Base-by-base conservation (phyloP, 2,797 vertebrate species). In the Pangasius sanitwongsei region DNA sequence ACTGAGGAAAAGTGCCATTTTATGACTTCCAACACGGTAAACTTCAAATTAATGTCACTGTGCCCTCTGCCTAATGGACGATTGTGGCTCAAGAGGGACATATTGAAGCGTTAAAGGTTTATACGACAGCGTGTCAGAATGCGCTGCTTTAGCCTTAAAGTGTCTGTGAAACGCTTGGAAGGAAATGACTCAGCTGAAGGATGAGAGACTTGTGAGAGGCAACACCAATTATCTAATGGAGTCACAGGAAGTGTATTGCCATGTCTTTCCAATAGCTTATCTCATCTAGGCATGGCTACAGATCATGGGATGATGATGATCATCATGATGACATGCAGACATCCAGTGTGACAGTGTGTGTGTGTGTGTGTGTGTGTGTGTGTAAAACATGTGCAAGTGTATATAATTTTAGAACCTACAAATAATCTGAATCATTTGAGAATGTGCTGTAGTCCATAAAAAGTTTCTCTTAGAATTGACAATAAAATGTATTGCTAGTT, bases 51-150 rank as follows among this genome's bases (percentile, higher is more conserved):
- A 88, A 92, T 90, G 91, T 83, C 75, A 74, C 78, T 84, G 69
- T 82, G 78, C 88, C 61, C 69, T 83, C 87, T 78, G 61, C 82
- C 70, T 92, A 89, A 92, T 91, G 89, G 89, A 89, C 80, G 74
- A 87, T 90, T 91, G 90, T 89, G 86, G 89, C 89, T 89, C 89
- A 88, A 89, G 85, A 83, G 92, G 87, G 90, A 91, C 86, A 89
- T 86, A 88, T 90, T 88, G 48, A 86, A 86, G 90, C 69, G 61
- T 77, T 87, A 91, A 87, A 91, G 89, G 86, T 92, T 91, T 86
- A 88, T 88, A 89, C 41, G 44, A 89, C 87, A 70, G 88, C 41
- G 34, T 72, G 87, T 91, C 81, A 85, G 59, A 89, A 91, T 90
- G 80, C 69, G 23, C 77, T 59, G 61, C 31, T 67, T 86, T 63